These are phyloP conservation scores for Antitype chi DNA, from an alignment of 2,888 invertebrate species.

Conservation along the genomic window DNA sequence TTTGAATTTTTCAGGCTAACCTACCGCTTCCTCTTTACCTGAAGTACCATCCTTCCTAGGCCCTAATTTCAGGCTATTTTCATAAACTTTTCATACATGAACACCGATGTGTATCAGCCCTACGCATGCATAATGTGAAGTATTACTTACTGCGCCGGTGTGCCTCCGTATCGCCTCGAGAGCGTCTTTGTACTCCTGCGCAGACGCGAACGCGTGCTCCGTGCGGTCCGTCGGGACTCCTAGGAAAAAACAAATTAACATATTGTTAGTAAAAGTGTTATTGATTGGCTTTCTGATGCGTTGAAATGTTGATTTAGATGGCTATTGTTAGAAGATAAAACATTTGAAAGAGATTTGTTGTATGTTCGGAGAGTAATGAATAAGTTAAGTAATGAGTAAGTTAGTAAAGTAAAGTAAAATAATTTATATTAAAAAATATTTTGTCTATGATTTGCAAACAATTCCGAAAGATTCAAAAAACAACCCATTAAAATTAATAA, in stretches of 20 bases:
- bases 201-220: constrained; percentile 82
- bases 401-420: too few relatives aligned
- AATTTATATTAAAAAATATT: neutral
- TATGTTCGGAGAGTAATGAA: neutral
- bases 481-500: constrained; percentile 47
- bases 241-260: constrained; percentile 67
- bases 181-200: constrained; percentile 87
- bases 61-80: neutral
- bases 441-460: constrained; percentile 1
- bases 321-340: constrained; percentile 22
- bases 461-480: constrained; percentile 20
- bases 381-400: too few relatives aligned
- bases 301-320: constrained; percentile 8
- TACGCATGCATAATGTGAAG: constrained; percentile 23
- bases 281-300: constrained; percentile 18
- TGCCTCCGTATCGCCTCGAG: constrained; percentile 84
- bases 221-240: constrained; percentile 83
- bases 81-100: neutral
- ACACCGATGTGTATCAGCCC: constrained; percentile 23
- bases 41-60: too few relatives aligned
- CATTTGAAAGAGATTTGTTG: neutral
- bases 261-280: constrained; percentile 42
- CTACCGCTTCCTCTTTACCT: neutral
- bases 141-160: constrained; percentile 84
- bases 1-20: too few relatives aligned